Conservation (phyloP, 2,797 vertebrate species). For the Megaceryle alcyon region DNA sequence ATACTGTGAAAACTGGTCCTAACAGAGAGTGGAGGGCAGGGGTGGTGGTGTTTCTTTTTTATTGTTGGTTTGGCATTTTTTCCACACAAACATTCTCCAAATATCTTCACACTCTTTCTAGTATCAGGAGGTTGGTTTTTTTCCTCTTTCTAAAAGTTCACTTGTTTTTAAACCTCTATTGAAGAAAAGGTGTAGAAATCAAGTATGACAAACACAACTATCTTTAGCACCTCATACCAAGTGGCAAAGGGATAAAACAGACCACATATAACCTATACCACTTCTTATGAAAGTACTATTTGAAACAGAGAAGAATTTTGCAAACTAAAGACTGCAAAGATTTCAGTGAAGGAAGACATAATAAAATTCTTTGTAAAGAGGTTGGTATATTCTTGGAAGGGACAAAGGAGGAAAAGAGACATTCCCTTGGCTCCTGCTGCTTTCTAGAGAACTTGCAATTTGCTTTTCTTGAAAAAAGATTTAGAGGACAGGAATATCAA, state of each 20-base stretch:
- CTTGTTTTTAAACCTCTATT: neutral
- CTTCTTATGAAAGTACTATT: neutral
- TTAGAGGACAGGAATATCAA: slow-evolving; percentile 47
- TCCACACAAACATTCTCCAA: neutral
- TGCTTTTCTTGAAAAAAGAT: slow-evolving; percentile 45
- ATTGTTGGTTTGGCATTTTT: fast-evolving
- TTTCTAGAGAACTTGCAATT: slow-evolving; percentile 31
- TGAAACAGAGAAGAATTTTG: neutral
- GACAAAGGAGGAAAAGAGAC: neutral
- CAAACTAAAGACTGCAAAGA: neutral
- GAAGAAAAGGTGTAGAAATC: neutral
- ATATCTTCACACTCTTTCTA: neutral
- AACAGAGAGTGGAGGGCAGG: neutral
- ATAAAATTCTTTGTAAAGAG: slow-evolving; percentile 11
- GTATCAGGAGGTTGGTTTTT: neutral
- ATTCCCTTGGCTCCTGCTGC: neutral
- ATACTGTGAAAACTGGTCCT: neutral
- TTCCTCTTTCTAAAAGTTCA: neutral
- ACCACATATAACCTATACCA: neutral
- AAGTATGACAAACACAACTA: neutral
- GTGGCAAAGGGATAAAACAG: neutral
- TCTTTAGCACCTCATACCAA: neutral
- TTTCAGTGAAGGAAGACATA: slow-evolving; percentile 34
- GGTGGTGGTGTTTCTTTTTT: neutral
- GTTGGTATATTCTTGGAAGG: neutral